These are phyloP conservation scores for Tragelaphus oryx DNA, from an alignment of 2,797 vertebrate species.

Conservation along the genomic window DNA sequence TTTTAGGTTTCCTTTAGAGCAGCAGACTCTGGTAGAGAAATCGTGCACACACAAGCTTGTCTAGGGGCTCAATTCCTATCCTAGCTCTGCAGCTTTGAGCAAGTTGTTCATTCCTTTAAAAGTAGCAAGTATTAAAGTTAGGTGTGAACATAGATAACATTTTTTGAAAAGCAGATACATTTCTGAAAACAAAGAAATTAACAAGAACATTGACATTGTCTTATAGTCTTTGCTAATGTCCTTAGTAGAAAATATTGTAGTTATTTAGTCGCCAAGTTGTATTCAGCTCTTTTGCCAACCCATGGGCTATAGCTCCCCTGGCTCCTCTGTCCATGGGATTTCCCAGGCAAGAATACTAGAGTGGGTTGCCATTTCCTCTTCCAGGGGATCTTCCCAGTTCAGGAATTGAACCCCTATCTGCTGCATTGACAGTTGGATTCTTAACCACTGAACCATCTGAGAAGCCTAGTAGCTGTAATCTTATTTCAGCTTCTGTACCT, in stretches of 20 bases:
- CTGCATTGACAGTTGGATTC: neutral
- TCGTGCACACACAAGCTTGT: no score
- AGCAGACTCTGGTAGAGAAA: neutral
- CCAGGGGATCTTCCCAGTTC: neutral
- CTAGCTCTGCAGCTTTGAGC: neutral
- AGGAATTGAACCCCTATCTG: neutral
- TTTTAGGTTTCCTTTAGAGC: neutral
- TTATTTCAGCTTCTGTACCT: neutral
- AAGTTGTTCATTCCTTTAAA: neutral
- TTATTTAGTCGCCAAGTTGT: neutral
- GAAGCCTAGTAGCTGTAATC: neutral
- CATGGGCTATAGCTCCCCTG: neutral
- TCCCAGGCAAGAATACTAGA: neutral
- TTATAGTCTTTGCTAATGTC: neutral
- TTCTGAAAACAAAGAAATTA: neutral
- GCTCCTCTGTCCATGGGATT: neutral
- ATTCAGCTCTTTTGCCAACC: neutral
- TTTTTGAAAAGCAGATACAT: neutral
- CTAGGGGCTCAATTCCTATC: neutral
- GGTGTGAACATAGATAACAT: neutral
- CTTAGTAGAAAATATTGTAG: neutral
- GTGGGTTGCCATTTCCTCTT: neutral
- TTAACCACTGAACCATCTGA: neutral
- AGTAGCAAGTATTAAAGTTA: neutral
- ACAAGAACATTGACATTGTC: neutral